phyloP scores from a whole-genome alignment of 2,797 vertebrate genomes.

The Sorex maritimensis region DNA sequence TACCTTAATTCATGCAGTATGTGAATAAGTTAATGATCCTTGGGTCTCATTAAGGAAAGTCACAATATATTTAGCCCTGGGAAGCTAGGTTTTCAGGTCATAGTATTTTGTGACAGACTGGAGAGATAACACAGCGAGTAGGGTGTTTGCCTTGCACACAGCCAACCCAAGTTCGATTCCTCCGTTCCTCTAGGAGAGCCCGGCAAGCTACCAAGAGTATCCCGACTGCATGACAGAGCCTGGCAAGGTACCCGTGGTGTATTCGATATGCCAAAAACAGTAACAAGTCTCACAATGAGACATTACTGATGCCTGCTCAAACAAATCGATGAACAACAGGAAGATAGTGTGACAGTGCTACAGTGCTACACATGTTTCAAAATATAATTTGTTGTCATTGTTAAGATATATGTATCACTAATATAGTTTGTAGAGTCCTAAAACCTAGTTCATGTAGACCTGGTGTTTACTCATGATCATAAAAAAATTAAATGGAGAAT shows the following conservation, averaged over 20 bases:
- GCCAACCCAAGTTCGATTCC: no score
- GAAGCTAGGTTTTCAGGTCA: conserved; percentile 37
- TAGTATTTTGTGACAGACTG: not conserved
- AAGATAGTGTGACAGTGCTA: no score
- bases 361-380: not conserved
- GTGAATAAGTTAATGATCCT: conserved; percentile 64
- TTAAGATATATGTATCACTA: not conserved
- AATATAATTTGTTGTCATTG: conserved; percentile 8
- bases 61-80: conserved; percentile 58
- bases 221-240: no score
- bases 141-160: no score
- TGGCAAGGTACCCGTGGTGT: no score
- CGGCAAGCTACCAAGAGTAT: no score
- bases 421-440: not conserved
- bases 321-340: no score
- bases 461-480: not conserved
- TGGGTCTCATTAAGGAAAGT: conserved; percentile 61
- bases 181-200: no score
- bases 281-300: no score
- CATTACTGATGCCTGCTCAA: no score
- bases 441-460: not conserved
- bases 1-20: not conserved
- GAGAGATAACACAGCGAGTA: no score
- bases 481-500: not conserved
- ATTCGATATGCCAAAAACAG: no score